Percentiles rank a stretch among this genome's conserved stretches.
Evolutionary conservation across 2,888 invertebrate genomes (phyloP).

Genomic region (Byasa hedistus): DNA sequence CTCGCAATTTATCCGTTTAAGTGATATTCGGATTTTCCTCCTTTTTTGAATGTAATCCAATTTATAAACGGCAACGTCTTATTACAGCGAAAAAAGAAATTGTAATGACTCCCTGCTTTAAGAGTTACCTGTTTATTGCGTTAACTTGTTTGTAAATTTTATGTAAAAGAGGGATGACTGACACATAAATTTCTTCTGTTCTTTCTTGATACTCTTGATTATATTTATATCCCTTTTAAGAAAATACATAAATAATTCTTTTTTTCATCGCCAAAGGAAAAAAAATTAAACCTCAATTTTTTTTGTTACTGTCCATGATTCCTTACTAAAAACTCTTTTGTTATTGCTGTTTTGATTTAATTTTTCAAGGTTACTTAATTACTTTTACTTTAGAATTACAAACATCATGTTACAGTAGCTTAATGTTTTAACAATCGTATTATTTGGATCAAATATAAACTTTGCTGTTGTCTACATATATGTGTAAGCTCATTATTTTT

Average conservation of each 20-base stretch:
- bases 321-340: too few species aligned
- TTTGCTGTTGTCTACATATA: neutral
- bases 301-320: too few species aligned
- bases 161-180: neutral
- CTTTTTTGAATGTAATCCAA: constrained; percentile 27
- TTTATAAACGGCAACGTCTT: constrained; percentile 18
- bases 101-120: constrained; percentile 23
- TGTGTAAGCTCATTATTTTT: neutral
- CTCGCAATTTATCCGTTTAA: constrained; percentile 20
- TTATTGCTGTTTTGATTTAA: too few species aligned
- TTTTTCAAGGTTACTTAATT: too few species aligned
- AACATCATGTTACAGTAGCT: too few species aligned
- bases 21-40: constrained; percentile 23
- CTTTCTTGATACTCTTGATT: neutral
- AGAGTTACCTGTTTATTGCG: constrained; percentile 17
- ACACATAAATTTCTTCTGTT: neutral
- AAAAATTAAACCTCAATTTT: too few species aligned
- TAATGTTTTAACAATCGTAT: too few species aligned
- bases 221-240: too few species aligned
- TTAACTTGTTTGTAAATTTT: constrained; percentile 19
- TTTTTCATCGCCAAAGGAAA: too few species aligned
- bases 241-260: too few species aligned
- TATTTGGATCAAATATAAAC: too few species aligned
- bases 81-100: constrained; percentile 18
- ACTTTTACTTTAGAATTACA: too few species aligned